Evolutionary conservation across 2,888 invertebrate species (phyloP), one percentile per base, ranked within the genome.

Genomic region (Ashinkailepas kermadecensis): DNA sequence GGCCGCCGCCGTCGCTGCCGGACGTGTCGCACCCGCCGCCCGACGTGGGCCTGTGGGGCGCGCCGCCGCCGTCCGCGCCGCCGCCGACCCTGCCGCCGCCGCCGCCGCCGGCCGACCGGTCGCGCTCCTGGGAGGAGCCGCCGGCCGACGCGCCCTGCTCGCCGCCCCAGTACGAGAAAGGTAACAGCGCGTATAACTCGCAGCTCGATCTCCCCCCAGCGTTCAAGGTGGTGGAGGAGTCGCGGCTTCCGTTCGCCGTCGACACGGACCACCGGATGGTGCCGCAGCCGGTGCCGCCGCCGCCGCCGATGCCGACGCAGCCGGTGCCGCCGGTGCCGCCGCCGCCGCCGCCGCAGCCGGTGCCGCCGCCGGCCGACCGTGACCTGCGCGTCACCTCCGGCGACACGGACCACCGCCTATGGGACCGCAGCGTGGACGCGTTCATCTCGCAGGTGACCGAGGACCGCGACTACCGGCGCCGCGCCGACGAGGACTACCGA

Each of bases 401-500:
- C 11, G 58, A 58, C 79, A 21, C 58, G 13, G 58, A 59, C 58
- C 79, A 59, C 58, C 23, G 79, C 23, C 23, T 11, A 10, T 79
- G 79, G 79, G 79, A 79, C 23, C 58, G 58, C 23, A 58, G 58
- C 8, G 79, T 79, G 13, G 79, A 79, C 79, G 79, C n/a, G 23
- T 79, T 79, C 79, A 79, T 79, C 79, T 58, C 58, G 11, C 79
- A 79, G 79, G 59, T 79, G 23, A 79, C 74, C 4, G 74, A 74
- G 74, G 74, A 70, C 70, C 70, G 70, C 70, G 70, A 74, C 56
- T 74, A 74, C 74, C 54, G 74, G 74, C 74, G 74, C 9, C 74
- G 74, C 74, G 54, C 21, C 54, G 74, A 74, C 54, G 54, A 18
- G 21, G 74, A 74, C 74, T 56, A 74, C 74, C 74, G 74, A 8